phyloP scores from a whole-genome alignment of 1,140 invertebrate species.

The Ceratoteleas bidentatus region DNA sequence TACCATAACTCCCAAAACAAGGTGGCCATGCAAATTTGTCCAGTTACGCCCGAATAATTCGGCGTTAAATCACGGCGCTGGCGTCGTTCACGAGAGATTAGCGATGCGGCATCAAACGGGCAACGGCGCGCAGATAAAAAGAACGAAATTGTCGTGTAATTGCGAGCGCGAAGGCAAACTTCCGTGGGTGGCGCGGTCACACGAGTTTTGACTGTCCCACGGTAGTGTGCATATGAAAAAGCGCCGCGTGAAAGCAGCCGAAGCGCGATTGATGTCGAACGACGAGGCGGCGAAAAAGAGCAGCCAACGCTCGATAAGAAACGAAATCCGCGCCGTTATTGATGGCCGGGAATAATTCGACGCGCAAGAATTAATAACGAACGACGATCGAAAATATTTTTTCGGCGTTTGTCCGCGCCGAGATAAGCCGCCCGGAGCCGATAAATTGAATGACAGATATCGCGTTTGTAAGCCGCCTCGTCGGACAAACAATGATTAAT shows the following conservation, averaged over 20 bases:
- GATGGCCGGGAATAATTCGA: constrained; percentile 14
- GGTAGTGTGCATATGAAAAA: constrained; percentile 36
- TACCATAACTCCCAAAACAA: constrained; percentile 25
- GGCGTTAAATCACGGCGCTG: constrained; percentile 33
- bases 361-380: constrained; percentile 19
- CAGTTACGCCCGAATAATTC: constrained; percentile 44
- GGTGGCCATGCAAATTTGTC: constrained; percentile 46
- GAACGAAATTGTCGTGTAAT: constrained; percentile 36
- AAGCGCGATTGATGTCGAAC: constrained; percentile 23
- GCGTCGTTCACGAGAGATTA: constrained; percentile 20
- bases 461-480: constrained; percentile 7
- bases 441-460: constrained; percentile 32
- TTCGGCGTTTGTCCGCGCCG: background rate
- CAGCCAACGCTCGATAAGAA: constrained; percentile 15
- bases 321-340: constrained; percentile 29
- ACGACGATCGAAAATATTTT: background rate
- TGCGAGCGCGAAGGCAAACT: constrained; percentile 43
- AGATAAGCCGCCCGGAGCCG: constrained; percentile 14
- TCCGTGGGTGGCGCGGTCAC: constrained; percentile 44
- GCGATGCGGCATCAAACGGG: constrained; percentile 17
- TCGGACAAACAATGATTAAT: constrained; percentile 4
- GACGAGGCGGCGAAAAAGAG: background rate
- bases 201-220: constrained; percentile 46
- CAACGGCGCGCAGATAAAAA: constrained; percentile 11
- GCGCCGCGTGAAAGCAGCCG: constrained; percentile 10